Evolutionary conservation across 2,888 invertebrate species (phyloP), one percentile per base, ranked within the genome.

Genomic region (Drosophila rellima): DNA sequence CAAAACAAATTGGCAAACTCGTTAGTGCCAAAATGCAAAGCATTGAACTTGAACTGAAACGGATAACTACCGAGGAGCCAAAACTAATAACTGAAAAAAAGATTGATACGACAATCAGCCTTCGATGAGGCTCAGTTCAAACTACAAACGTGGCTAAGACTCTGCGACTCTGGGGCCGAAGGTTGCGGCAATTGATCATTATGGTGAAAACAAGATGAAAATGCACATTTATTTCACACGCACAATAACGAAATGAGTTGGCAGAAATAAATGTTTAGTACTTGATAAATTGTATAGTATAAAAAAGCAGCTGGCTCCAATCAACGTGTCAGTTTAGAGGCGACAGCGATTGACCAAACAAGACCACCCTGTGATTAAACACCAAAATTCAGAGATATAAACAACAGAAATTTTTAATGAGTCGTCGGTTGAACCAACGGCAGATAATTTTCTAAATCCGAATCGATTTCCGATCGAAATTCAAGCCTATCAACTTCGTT

Each of bases 11-110:
- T 83, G 52, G 65, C 74, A 77, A 82, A 79, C 84, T 37, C 15
- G 70, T 78, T 83, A 63, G 35, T 15, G 68, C 31, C n/a, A 35
- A 48, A 74, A 73, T 44, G 15, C 23, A 17, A 7, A 66, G 62
- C 90, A 87, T 74, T 89, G 80, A 90, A 89, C 89, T 90, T 90
- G 90, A 90, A 85, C 84, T 62, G 59, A 35, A 20, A 44, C 18
- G 47, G 39, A 55, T 37, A 31, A 17, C 17, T 8, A 17, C 17
- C 5, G 23, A 52, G 60, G 31, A 33, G 33, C 17, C 40, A 20
- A 13, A 17, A 57, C 18, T n/a, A 11, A 23, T 13, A 26, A 3
- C 26, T 37, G 47, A 50, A 48, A 50, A 48, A 50, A 51, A 51
- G 26, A 52, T 17, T 39, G 17, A 44, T 17, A 63, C 31, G 39